Evolutionary conservation across 2,113 vertebrate genomes (phyloP).

Genomic region (Hystrix cristata): DNA sequence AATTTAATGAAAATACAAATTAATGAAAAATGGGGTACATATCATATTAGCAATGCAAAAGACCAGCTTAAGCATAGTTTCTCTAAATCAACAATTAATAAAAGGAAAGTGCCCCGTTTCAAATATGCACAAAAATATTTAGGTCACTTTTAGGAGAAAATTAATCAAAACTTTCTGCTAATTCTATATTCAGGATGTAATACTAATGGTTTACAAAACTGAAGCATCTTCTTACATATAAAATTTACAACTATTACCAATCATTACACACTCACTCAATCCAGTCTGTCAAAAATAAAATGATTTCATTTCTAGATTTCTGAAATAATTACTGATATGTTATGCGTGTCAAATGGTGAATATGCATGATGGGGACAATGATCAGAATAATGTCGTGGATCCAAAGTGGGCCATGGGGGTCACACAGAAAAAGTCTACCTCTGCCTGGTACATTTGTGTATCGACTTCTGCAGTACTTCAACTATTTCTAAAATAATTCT

Average conservation of each 20-base stretch:
- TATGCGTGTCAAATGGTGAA: conserved; percentile 73
- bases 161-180: conserved; percentile 84
- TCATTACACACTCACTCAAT: conserved; percentile 84
- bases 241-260: conserved; percentile 86
- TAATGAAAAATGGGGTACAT: conserved; percentile 84
- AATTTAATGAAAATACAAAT: conserved; percentile 85
- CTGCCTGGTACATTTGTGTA: conserved; percentile 41
- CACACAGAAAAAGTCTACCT: background rate
- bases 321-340: conserved; percentile 87
- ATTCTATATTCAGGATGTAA: conserved; percentile 87
- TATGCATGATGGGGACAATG: conserved; percentile 58
- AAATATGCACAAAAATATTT: conserved; percentile 88
- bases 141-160: conserved; percentile 84
- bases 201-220: conserved; percentile 87
- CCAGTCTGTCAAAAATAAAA: conserved; percentile 90
- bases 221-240: conserved; percentile 85
- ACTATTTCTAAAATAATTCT: conserved; percentile 77
- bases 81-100: conserved; percentile 86
- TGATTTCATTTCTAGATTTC: conserved; percentile 81
- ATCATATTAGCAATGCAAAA: conserved; percentile 93
- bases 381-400: conserved; percentile 76
- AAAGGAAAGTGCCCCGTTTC: conserved; percentile 88
- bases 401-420: background rate
- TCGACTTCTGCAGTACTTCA: conserved; percentile 45
- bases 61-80: conserved; percentile 96